Conservation (phyloP, 2,113 vertebrate genomes). For the Climacteris rufus region DNA sequence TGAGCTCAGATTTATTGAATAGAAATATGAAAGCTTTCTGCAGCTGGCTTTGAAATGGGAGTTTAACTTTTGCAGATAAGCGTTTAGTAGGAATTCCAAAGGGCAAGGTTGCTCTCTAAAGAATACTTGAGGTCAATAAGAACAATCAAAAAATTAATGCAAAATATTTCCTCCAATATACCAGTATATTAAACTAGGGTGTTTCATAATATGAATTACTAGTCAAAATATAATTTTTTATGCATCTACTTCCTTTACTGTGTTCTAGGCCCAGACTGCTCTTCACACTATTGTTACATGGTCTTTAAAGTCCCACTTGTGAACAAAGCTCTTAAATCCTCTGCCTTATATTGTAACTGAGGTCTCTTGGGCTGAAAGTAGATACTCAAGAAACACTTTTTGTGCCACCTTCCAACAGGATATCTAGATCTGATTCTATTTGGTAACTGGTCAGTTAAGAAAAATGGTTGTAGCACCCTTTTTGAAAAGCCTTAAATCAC, state of each 20-base stretch:
- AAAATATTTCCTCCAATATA: not conserved
- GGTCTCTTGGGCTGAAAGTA: not conserved
- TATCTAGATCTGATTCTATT: not conserved
- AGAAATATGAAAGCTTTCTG: not conserved
- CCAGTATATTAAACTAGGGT: not conserved
- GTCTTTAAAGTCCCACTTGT: not conserved
- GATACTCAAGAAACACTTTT: rapidly evolving
- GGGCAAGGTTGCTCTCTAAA: not conserved
- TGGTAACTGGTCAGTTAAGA: not conserved
- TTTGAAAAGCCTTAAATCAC: not conserved
- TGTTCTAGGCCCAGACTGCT: not conserved
- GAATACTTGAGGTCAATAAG: not conserved
- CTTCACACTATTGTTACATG: rapidly evolving
- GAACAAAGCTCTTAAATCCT: not conserved
- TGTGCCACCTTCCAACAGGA: not conserved
- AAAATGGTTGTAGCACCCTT: not conserved
- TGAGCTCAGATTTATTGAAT: not conserved
- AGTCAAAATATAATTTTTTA: not conserved
- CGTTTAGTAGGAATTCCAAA: not conserved
- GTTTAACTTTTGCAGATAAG: not conserved
- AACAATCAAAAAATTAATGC: not conserved
- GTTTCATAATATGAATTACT: not conserved
- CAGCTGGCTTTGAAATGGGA: not conserved
- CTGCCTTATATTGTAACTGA: not conserved
- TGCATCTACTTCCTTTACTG: not conserved